Evolutionary conservation across 2,888 invertebrate genomes (phyloP).

Genomic region (Calameuta pallipes): DNA sequence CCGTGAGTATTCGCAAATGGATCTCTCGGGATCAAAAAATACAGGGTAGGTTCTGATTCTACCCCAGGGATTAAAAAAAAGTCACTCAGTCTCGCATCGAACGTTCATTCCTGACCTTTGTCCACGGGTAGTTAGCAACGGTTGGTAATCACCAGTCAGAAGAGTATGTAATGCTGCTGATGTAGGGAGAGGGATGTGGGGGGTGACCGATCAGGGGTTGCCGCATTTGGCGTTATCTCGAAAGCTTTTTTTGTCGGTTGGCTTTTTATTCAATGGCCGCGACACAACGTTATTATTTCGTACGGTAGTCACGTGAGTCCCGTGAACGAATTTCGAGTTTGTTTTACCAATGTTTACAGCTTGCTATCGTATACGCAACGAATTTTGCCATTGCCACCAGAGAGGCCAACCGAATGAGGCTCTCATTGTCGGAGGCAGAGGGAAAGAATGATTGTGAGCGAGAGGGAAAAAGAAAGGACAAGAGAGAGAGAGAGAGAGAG

Average conservation of each 20-base stretch:
- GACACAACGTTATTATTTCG: not conserved
- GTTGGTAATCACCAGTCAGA: not conserved
- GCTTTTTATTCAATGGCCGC: not conserved
- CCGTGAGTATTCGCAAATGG: not conserved
- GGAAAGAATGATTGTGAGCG: not conserved
- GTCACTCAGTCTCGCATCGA: not conserved
- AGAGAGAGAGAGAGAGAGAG: too few species aligned
- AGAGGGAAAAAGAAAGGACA: not conserved
- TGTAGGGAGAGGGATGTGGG: not conserved
- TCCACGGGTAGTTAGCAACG: not conserved
- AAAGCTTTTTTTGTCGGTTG: not conserved
- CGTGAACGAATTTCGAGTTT: not conserved
- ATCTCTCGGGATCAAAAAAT: not conserved
- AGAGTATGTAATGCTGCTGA: not conserved
- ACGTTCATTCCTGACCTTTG: not conserved
- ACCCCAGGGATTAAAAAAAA: not conserved
- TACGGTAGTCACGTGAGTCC: not conserved
- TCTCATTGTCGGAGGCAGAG: not conserved
- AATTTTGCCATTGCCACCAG: not conserved
- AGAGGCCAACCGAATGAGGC: not conserved
- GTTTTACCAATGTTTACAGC: not conserved
- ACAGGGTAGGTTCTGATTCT: not conserved
- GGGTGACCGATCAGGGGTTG: not conserved
- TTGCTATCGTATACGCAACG: not conserved
- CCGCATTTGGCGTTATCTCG: not conserved